Conservation (phyloP, 2,888 invertebrate genomes). For the Cheilosia scutellata region DNA sequence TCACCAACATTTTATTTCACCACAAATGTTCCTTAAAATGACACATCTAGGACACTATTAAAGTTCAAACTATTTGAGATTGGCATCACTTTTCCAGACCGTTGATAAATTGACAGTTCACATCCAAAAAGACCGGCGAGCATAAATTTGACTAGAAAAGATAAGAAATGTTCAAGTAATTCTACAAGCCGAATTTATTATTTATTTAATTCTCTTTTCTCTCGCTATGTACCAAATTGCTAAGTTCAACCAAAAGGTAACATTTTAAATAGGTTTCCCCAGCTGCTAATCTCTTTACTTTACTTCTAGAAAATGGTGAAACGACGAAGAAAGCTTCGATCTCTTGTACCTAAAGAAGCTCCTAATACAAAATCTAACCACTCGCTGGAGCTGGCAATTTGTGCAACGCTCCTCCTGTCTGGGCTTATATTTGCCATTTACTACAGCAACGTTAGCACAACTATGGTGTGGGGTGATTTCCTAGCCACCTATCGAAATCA, state of each 20-base stretch:
- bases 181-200: neutral
- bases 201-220: neutral
- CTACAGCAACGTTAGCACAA: conserved; percentile 10
- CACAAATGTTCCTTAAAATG: too few species aligned
- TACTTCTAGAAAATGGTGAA: conserved; percentile 43
- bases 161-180: conserved; percentile 13
- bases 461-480: conserved; percentile 49
- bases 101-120: neutral
- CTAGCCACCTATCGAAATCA: conserved; percentile 78
- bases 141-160: neutral
- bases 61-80: too few species aligned
- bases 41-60: too few species aligned
- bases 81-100: neutral
- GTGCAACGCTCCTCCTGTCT: neutral
- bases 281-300: neutral
- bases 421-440: neutral
- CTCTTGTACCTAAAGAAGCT: conserved; percentile 31
- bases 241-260: conserved; percentile 44
- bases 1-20: too few species aligned
- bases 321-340: conserved; percentile 50
- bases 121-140: neutral
- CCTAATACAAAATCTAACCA: neutral
- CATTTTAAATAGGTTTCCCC: neutral
- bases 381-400: neutral
- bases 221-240: conserved; percentile 26